Conservation (phyloP, 2,888 invertebrate species). For the Drosophila prostipennis region DNA sequence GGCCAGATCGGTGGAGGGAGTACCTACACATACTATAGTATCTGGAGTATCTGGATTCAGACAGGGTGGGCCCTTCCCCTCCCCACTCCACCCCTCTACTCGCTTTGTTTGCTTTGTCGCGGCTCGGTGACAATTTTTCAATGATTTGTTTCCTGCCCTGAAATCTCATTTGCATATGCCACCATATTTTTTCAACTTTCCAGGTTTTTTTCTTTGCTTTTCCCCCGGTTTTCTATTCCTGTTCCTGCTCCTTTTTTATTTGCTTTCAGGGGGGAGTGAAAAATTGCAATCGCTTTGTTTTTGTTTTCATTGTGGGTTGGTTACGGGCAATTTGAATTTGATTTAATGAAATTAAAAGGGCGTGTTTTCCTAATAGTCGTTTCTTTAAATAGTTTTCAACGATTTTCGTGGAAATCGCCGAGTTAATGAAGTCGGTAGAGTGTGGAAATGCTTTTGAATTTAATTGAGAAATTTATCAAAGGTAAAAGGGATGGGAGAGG, state of each 20-base stretch:
- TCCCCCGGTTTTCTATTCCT: not conserved
- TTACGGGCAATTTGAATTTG: conserved; percentile 44
- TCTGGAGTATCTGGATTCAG: conserved; percentile 8
- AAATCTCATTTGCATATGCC: conserved; percentile 78
- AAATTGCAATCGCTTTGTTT: conserved; percentile 55
- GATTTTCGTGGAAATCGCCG: conserved; percentile 8
- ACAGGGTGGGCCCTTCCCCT: conserved; percentile 37
- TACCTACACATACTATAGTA: conserved; percentile 1
- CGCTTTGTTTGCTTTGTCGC: conserved; percentile 48
- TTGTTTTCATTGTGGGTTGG: conserved; percentile 48
- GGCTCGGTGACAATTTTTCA: conserved; percentile 82
- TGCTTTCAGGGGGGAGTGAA: conserved; percentile 38
- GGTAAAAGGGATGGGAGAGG: not conserved
- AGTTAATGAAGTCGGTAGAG: conserved; percentile 40
- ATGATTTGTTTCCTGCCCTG: conserved; percentile 77
- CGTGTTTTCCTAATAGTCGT: conserved; percentile 42
- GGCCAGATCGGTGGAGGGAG: conserved; percentile 36
- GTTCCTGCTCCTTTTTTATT: conserved; percentile 9
- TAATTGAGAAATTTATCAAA: conserved; percentile 3
- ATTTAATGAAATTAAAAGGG: conserved; percentile 61
- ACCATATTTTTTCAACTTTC: conserved; percentile 61
- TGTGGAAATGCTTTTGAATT: not conserved
- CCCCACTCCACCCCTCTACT: conserved; percentile 33
- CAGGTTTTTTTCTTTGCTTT: conserved; percentile 4
- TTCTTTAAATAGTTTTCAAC: conserved; percentile 35